Percentiles rank a stretch among this genome's conserved stretches.
phyloP scores from a whole-genome alignment of 2,888 invertebrate species.

The Cheilosia grossa region DNA sequence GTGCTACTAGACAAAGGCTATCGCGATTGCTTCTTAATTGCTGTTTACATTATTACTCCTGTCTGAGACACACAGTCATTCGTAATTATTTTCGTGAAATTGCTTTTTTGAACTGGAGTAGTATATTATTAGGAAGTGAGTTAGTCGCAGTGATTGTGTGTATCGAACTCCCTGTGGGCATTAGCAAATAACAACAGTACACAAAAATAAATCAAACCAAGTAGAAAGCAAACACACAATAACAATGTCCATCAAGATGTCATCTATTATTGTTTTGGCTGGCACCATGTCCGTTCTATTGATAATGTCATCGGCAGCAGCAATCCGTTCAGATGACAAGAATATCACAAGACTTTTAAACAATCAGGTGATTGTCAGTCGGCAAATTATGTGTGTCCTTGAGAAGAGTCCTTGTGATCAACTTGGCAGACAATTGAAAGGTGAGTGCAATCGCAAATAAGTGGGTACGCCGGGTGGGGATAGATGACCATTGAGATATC shows the following conservation, averaged over 20 bases:
- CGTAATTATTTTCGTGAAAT: constrained; percentile 36
- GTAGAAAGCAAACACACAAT: background rate
- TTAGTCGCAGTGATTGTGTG: constrained; percentile 13
- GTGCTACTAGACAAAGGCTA: constrained; percentile 20
- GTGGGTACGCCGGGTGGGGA: background rate
- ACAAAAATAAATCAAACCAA: background rate
- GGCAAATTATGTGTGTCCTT: constrained; percentile 85
- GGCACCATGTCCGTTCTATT: constrained; percentile 69
- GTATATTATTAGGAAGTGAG: constrained; percentile 22
- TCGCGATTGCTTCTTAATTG: constrained; percentile 64
- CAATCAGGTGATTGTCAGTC: constrained; percentile 82
- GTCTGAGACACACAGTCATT: constrained; percentile 13
- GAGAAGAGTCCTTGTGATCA: constrained; percentile 86
- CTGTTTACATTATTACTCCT: constrained; percentile 45
- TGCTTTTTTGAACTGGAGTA: constrained; percentile 18
- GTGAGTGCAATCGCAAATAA: constrained; percentile 81
- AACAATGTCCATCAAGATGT: constrained; percentile 75
- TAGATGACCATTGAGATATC: no score
- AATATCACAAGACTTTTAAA: constrained; percentile 81
- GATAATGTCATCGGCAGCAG: constrained; percentile 67
- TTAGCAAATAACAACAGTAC: background rate
- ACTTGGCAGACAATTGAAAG: constrained; percentile 86
- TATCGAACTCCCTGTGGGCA: background rate
- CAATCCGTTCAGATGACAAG: constrained; percentile 79
- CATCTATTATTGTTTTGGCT: constrained; percentile 72